Conservation (phyloP, 2,113 vertebrate genomes). For the Nerophis lumbriciformis region DNA sequence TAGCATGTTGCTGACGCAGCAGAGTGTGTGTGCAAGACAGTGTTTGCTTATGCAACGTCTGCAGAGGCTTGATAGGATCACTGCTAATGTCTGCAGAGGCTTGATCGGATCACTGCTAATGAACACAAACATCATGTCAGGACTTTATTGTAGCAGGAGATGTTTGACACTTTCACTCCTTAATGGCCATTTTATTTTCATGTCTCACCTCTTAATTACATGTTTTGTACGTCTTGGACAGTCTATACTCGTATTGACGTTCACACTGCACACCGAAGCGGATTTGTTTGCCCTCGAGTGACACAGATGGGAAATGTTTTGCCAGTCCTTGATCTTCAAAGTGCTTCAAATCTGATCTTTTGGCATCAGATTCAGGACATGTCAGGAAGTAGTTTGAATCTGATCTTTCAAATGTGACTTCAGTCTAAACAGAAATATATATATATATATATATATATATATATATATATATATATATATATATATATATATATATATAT, state of each 20-base stretch:
- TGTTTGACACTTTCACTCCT: not conserved
- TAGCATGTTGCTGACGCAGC: slow-evolving; percentile 40
- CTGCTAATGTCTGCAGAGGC: slow-evolving; percentile 41
- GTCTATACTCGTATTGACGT: not conserved
- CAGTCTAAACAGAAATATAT: not conserved
- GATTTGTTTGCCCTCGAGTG: too few species aligned
- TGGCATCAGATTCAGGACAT: too few species aligned
- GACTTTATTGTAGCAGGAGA: slow-evolving; percentile 19
- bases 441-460: not conserved
- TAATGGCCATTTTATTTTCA: not conserved
- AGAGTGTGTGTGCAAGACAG: slow-evolving; percentile 22
- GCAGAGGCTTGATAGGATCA: slow-evolving; percentile 22
- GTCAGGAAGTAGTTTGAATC: too few species aligned
- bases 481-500: too few species aligned
- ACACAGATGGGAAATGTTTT: too few species aligned
- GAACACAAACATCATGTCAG: slow-evolving; percentile 39
- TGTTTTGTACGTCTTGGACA: not conserved
- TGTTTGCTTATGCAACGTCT: slow-evolving; percentile 35
- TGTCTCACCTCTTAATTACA: not conserved
- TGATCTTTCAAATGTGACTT: too few species aligned
- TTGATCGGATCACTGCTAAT: slow-evolving; percentile 47
- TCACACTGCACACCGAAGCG: too few species aligned
- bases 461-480: too few species aligned
- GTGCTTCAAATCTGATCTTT: too few species aligned
- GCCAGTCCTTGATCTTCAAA: too few species aligned